phyloP scores from a whole-genome alignment of 2,113 vertebrate genomes.

The Chelonoidis abingdonii region DNA sequence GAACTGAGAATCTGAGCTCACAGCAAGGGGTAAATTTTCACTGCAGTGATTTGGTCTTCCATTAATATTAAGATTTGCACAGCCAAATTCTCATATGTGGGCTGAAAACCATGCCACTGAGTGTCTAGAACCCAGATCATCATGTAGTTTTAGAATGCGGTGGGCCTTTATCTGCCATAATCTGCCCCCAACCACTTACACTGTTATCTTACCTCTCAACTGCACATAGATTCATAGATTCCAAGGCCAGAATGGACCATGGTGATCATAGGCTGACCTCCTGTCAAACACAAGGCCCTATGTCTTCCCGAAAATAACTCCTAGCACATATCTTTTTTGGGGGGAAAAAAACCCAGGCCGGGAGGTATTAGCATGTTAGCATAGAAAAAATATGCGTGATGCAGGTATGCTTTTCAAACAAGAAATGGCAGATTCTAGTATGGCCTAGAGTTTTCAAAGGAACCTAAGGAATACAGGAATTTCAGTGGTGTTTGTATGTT shows the following conservation, averaged over 20 bases:
- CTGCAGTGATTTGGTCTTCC: neutral
- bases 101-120: rapidly evolving
- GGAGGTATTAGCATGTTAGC: neutral
- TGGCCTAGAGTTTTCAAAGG: neutral
- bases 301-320: neutral
- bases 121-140: neutral
- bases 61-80: neutral
- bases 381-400: neutral
- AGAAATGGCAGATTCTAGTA: neutral
- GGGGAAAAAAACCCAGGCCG: neutral
- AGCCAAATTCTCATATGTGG: neutral
- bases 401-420: neutral
- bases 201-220: neutral
- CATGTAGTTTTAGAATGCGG: neutral
- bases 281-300: neutral
- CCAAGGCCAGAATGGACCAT: neutral
- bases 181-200: neutral
- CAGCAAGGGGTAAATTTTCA: neutral
- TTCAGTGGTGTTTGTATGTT: neutral
- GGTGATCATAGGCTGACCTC: neutral
- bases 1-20: neutral
- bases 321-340: neutral
- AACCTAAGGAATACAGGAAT: neutral
- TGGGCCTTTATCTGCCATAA: neutral
- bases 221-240: neutral